Evolutionary conservation across 2,113 vertebrate species (phyloP).

Genomic region (Hiodon alosoides): DNA sequence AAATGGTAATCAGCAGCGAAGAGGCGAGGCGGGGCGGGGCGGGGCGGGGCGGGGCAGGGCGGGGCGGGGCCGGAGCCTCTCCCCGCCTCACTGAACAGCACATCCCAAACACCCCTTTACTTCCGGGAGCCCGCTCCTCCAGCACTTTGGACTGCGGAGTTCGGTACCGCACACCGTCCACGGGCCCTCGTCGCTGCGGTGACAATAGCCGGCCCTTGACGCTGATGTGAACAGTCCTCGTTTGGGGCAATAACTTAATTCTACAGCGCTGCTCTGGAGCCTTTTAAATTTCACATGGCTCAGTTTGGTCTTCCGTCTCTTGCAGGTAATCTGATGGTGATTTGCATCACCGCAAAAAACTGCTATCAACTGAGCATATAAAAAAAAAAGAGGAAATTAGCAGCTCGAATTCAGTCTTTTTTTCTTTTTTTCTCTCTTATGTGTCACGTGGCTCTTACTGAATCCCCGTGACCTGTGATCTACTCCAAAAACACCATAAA

Average conservation of each 20-base stretch:
- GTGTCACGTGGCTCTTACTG: background rate
- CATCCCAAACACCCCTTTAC: slow-evolving; percentile 10
- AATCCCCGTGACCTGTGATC: background rate
- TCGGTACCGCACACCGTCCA: background rate
- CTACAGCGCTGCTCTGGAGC: background rate
- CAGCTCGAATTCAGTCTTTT: too few species aligned
- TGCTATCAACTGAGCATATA: background rate
- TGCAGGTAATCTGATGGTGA: background rate
- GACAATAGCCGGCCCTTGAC: too few species aligned
- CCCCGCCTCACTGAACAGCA: background rate
- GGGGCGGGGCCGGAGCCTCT: too few species aligned
- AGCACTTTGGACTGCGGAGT: background rate
- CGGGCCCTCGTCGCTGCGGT: background rate
- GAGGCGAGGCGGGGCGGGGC: too few species aligned
- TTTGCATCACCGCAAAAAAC: background rate
- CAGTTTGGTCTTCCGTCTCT: background rate
- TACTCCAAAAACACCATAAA: background rate
- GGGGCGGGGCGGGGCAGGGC: too few species aligned
- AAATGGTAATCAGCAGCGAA: slow-evolving; percentile 22
- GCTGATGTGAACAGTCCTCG: too few species aligned
- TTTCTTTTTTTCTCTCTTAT: background rate
- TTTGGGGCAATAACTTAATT: background rate
- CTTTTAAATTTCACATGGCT: background rate
- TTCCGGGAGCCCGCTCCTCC: background rate
- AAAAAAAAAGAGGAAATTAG: background rate